Evolutionary conservation across 1,140 invertebrate genomes (phyloP), one percentile per base, ranked within the genome.

Genomic region (Heterodera carotae): DNA sequence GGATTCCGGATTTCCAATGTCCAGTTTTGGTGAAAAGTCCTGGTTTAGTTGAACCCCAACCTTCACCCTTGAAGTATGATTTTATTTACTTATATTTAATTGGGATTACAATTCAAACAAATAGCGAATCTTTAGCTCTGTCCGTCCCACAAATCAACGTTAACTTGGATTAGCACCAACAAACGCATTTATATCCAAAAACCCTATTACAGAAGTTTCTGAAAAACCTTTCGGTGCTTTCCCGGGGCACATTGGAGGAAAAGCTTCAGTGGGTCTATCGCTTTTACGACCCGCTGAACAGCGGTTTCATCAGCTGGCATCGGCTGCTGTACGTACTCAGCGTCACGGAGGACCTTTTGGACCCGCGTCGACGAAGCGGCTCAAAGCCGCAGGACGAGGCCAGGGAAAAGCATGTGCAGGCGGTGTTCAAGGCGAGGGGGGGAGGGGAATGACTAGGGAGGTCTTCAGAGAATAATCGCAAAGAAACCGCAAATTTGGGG

Each of bases 181-280:
- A n/a, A n/a, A n/a, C 36, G 36, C 39, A 6, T 43, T 43, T 43
- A 8, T 43, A 43, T 43, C 62, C 62, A 10, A 39, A 31, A 8
- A 10, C 29, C 8, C 10, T 25, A 22, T 76, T 76, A 68, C 12
- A 77, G 76, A 77, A 77, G 22, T 78, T 67, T 59, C 34, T 78
- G 36, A 31, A 36, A 25, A 27, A 12, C 15, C 60, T 78, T 75
- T 78, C 77, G 39, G 78, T 80, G 62, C 67, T 78, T 25, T 78
- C 76, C 27, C 43, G 77, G 2, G 77, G 77, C 31, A 34, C 78
- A 31, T 10, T 78, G 27, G 60, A 78, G 31, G 77, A 78, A 36
- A 75, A 67, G 33, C 34, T 78, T 15, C 75, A 67, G 18, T 78
- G 77, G 77, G 10, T 80, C 4, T 78, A 78, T 62, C 59, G 48